Base-by-base conservation (phyloP, 2,113 vertebrate genomes). In the Rhagologus leucostigma region DNA sequence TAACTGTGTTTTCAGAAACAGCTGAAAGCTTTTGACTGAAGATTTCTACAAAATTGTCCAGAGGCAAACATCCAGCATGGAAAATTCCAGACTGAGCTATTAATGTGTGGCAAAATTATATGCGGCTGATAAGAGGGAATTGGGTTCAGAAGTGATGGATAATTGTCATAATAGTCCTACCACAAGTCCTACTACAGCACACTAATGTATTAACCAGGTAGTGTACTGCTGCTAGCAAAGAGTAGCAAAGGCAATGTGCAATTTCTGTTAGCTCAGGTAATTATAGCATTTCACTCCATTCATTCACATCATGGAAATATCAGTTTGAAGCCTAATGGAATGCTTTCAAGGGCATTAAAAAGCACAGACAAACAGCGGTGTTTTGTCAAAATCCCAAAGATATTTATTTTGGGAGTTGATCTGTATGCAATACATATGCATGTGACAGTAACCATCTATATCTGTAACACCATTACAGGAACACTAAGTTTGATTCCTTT, bases 81-180 rank as follows among this genome's bases (percentile, higher is more conserved):
- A 90, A 95, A 95, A 92, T 90, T 97, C 86, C 69, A 78, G 73
- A 59, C 33, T 16, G 52, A 86, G 37, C 21, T 69, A 39, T 77
- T 95, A 5, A 33, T 32, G 18, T 50, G 30, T 84, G 52, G 55
- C 73, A 95, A 92, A 89, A 96, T 59, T 89, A 39, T n/a, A 32
- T 33, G 65, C 60, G 63, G 44, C 60, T 59, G 47, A 75, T 90
- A 92, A 74, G 42, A 94, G 47, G 27, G 47, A 75, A 77, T 6
- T 37, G 71, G 46, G 13, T 52, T 84, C 1, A 2, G 68, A 93
- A 86, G 6, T 70, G 71, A 26, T 42, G 21, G 50, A 35, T 90
- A 65, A 86, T 57, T 92, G 57, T 69, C 46, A 24, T 80, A 91
- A 62, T 39, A 59, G 23, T 15, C 7, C 47, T 87, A 21, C 47